Conservation (phyloP, 2,113 vertebrate genomes). For the Muscicapa adusta region DNA sequence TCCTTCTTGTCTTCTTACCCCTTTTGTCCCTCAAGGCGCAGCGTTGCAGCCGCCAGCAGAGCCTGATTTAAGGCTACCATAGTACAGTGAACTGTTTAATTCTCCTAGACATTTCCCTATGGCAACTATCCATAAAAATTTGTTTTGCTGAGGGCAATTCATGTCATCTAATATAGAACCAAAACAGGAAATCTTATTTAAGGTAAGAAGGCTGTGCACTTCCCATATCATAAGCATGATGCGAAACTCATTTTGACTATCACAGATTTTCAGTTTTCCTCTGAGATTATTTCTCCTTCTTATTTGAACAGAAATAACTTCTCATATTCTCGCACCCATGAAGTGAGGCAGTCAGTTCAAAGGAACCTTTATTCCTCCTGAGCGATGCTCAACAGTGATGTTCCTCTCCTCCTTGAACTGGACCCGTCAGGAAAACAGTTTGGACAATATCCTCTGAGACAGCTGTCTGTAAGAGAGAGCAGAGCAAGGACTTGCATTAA, state of each 20-base stretch:
- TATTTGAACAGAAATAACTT: neutral
- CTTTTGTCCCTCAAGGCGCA: neutral
- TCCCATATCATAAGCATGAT: neutral
- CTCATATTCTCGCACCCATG: neutral
- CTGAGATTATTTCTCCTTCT: neutral
- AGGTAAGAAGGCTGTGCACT: neutral
- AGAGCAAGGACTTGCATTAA: neutral
- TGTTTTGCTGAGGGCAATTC: conserved; percentile 30
- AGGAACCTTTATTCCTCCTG: neutral
- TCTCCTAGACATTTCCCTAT: conserved; percentile 32
- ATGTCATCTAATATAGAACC: neutral
- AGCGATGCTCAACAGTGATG: accelerated
- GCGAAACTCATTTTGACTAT: neutral
- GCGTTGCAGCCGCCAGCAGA: neutral
- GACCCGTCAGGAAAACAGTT: neutral
- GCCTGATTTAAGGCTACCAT: neutral
- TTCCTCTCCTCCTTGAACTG: neutral
- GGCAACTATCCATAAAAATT: conserved; percentile 19
- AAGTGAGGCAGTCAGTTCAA: neutral
- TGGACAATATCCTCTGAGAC: neutral
- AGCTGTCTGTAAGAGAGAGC: neutral
- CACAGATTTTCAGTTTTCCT: neutral
- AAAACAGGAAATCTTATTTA: neutral
- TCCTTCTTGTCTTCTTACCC: neutral
- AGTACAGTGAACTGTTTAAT: conserved; percentile 3